Base-by-base conservation (phyloP, 2,888 invertebrate species). In the Salticus scenicus region DNA sequence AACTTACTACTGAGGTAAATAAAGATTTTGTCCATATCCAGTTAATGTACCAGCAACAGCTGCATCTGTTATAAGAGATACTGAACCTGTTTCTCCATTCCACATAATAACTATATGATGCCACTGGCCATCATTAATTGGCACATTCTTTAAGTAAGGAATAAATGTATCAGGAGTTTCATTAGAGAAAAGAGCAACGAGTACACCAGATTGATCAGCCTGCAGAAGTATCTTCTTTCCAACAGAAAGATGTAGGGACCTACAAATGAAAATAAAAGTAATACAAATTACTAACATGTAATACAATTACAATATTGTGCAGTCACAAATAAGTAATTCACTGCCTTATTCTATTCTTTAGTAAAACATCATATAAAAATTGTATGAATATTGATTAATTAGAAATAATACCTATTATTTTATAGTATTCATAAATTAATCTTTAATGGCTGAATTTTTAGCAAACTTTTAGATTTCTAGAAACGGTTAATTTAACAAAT, bases 51-150 rank as follows among this genome's bases (percentile, higher is more conserved):
- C 98, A 37, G 98, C 97, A 88, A 98, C 97, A 71, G 98, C 93
- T 64, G 98, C 97, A 93, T 98, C 98, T n/a, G 98, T 98, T 73
- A 98, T 96, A 30, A 98, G 93, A 78, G 96, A 96, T 66, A 98
- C 92, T 90, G 95, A 95, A 27, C 97, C 97, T 78, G 95, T 94
- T 84, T 93, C 94, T 51, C 97, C 96, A 90, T 97, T 95, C 98
- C 98, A 98, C n/a, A 97, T 95, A 75, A 98, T 93, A 51, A 97
- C 97, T 37, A 98, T 94, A 90, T 98, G 97, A 92, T 98, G 98
- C 98, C 98, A 98, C 90, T 97, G 97, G 2, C 97, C 98, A 90
- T 98, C 98, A 90, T 98, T 98, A 27, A 98, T 95, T 0, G 97
- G 97, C 0, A 97, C 96, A 89, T 96, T 97, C 91, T 97, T 96